Evolutionary conservation across 2,113 vertebrate genomes (phyloP).

Genomic region (Oreochromis tanganicae): DNA sequence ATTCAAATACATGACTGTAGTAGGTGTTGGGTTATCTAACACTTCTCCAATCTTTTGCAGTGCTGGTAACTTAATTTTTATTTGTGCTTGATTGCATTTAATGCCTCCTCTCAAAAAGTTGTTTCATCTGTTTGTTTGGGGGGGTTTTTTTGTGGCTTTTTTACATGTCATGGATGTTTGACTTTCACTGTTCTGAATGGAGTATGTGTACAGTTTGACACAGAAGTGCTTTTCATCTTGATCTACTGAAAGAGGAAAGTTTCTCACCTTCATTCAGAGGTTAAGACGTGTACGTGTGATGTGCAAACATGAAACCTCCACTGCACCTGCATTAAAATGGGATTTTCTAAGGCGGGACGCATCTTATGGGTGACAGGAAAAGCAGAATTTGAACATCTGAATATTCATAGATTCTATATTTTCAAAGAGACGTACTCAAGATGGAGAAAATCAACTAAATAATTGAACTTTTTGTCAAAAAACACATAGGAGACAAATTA

Average conservation of each 20-base stretch:
- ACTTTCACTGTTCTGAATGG: neutral
- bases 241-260: neutral
- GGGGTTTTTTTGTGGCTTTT: neutral
- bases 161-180: neutral
- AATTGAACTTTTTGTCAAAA: neutral
- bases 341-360: neutral
- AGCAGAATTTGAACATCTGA: neutral
- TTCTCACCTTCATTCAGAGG: neutral
- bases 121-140: neutral
- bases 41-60: neutral
- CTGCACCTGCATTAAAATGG: neutral
- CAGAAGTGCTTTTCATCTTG: neutral
- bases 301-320: neutral
- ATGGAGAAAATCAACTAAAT: neutral
- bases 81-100: neutral
- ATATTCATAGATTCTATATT: neutral
- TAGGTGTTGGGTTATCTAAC: neutral
- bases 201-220: neutral
- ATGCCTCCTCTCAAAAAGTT: neutral
- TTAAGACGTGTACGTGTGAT: neutral
- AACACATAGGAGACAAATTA: neutral
- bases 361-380: neutral
- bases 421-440: neutral
- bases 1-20: neutral
- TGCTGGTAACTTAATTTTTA: neutral